A percentile compares a stretch with the other conserved stretches of the same genome.
These are phyloP conservation scores for Corythornis vintsioides DNA, from an alignment of 2,113 vertebrate genomes.

Conservation along the genomic window DNA sequence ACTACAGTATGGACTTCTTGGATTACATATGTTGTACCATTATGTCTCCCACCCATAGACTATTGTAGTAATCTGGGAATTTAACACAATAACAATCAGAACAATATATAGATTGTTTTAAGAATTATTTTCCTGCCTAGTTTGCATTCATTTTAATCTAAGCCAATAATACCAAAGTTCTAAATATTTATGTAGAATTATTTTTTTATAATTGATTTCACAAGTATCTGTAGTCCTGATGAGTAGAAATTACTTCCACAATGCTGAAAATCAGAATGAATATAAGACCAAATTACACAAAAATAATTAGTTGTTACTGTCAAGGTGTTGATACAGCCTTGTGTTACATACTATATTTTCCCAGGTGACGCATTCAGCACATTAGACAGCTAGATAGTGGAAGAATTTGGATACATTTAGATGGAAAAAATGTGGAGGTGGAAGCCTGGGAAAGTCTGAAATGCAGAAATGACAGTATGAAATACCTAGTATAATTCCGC, in stretches of 20 bases:
- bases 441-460: not conserved
- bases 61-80: not conserved
- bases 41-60: not conserved
- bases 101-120: not conserved
- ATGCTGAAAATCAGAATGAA: not conserved
- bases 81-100: not conserved
- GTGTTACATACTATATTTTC: not conserved
- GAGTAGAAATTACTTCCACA: not conserved
- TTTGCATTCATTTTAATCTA: not conserved
- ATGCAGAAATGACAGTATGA: not conserved
- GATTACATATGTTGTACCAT: not conserved
- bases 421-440: not conserved
- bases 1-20: not conserved
- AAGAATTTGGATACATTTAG: not conserved
- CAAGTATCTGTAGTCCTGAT: not conserved
- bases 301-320: not conserved
- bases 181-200: not conserved
- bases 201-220: not conserved
- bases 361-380: accelerated
- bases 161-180: not conserved
- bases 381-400: not conserved
- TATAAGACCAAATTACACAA: not conserved
- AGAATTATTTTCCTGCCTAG: not conserved
- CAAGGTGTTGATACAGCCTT: not conserved
- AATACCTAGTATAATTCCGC: not conserved